Conservation (phyloP, 1,140 invertebrate species). For the Trichonephila clavipes region DNA sequence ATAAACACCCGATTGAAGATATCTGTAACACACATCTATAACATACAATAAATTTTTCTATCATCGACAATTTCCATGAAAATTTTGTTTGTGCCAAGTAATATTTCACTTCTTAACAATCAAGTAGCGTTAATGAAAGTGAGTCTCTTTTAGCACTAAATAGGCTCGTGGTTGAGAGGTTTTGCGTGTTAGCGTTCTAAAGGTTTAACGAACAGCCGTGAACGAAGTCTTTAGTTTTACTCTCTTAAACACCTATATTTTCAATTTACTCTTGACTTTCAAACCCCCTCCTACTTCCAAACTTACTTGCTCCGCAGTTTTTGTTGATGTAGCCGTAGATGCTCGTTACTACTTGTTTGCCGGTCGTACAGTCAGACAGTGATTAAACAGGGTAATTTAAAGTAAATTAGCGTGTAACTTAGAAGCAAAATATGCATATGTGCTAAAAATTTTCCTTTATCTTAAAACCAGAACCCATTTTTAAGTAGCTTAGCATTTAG, state of each 20-base stretch:
- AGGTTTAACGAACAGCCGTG: neutral
- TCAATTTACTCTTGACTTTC: neutral
- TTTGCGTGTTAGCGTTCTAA: slow-evolving; percentile 26
- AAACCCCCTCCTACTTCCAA: neutral
- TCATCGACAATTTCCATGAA: neutral
- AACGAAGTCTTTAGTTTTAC: neutral
- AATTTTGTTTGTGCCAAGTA: slow-evolving; percentile 40
- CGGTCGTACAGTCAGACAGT: neutral
- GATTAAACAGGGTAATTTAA: neutral
- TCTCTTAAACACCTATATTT: neutral
- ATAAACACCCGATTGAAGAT: neutral
- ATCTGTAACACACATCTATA: neutral
- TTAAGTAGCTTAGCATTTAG: too few species aligned
- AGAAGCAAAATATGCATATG: too few species aligned
- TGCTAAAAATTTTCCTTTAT: too few species aligned
- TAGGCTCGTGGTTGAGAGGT: slow-evolving; percentile 20
- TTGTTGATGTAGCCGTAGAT: neutral
- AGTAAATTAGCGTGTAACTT: too few species aligned
- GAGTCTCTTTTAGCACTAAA: neutral
- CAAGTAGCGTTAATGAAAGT: slow-evolving; percentile 29
- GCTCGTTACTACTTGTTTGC: neutral
- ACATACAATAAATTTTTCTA: slow-evolving; percentile 28
- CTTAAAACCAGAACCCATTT: too few species aligned
- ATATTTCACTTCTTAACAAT: slow-evolving; percentile 30
- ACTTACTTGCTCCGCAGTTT: neutral